Base-by-base conservation (phyloP, 1,140 invertebrate genomes). In the Drosophila littoralis region DNA sequence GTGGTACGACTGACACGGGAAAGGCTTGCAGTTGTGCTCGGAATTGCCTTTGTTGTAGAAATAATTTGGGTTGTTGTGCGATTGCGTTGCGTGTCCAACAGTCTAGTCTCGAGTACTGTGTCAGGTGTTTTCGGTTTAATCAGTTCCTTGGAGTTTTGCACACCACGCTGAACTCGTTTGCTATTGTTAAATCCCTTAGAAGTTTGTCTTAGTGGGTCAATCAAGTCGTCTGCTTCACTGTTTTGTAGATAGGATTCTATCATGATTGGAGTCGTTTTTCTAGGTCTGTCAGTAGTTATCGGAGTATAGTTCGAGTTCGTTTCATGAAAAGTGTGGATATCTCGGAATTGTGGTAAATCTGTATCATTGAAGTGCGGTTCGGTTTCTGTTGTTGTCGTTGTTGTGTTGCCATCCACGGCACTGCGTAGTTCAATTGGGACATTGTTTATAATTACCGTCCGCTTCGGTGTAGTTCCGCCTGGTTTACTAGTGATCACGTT, bases 401-500 rank as follows among this genome's bases (percentile, higher is more conserved):
- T 80, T 6, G 42, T 48, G 55, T 89, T 83, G 0, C 48, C 69
- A 12, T 66, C 59, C 1, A 42, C 55, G 13, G 84, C 81, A 22
- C 58, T 77, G 1, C 91, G 51, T 7, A 92, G 42, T 40, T 91
- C 79, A 22, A 92, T 75, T 13, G 91, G 84, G 7, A 92, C 75
- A 60, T 92, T 92, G 52, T 92, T 91, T 4, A 92, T 89, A 12
- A 92, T 55, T 7, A 90, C 90, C 8, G 77, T 90, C 6, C 83
- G 61, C 52, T 77, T 82, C 13, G 72, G 50, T 5, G 45, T 50
- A 17, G 66, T 28, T 35, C 42, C 70, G 12, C n/a, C 51, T 2
- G 67, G 79, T 36, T 81, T 75, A 33, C 81, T 48, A 12, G 42
- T 40, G 9, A 50, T 88, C 6, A 79, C 72, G n/a, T 57, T 81